phyloP scores from a whole-genome alignment of 2,888 invertebrate genomes.

The Sepiola atlantica region DNA sequence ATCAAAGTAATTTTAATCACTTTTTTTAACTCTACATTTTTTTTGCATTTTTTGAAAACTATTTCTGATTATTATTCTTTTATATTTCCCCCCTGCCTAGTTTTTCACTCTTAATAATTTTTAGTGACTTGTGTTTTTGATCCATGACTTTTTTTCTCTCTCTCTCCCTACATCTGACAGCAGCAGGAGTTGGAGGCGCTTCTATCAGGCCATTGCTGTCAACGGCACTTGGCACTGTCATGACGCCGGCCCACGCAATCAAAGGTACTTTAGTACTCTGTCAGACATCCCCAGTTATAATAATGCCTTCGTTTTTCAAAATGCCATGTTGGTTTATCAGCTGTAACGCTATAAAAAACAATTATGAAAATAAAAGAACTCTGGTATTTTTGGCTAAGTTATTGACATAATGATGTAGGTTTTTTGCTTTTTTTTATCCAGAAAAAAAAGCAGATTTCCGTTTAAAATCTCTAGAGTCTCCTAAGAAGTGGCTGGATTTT shows the following conservation, averaged over 20 bases:
- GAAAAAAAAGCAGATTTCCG: too few species aligned
- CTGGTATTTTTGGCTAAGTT: background rate
- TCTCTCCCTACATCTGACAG: constrained; percentile 52
- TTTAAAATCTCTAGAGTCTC: too few species aligned
- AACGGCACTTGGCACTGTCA: constrained; percentile 32
- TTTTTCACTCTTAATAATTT: background rate
- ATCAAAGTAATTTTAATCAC: background rate
- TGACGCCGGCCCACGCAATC: constrained; percentile 11
- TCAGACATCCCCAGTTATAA: background rate
- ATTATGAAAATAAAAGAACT: background rate
- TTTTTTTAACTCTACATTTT: background rate
- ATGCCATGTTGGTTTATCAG: background rate
- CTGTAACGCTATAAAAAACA: background rate
- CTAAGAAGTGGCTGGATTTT: too few species aligned
- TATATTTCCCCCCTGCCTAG: background rate
- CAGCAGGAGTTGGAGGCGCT: constrained; percentile 50
- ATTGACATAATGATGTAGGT: background rate
- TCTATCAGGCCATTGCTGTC: background rate
- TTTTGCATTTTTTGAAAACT: background rate
- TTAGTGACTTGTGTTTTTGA: background rate
- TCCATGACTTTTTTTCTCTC: background rate
- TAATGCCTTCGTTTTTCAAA: background rate
- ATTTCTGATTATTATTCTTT: background rate
- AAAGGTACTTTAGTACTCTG: constrained; percentile 21
- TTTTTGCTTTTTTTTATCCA: too few species aligned